phyloP scores from a whole-genome alignment of 2,888 invertebrate species.

The Sphinx pinastri region DNA sequence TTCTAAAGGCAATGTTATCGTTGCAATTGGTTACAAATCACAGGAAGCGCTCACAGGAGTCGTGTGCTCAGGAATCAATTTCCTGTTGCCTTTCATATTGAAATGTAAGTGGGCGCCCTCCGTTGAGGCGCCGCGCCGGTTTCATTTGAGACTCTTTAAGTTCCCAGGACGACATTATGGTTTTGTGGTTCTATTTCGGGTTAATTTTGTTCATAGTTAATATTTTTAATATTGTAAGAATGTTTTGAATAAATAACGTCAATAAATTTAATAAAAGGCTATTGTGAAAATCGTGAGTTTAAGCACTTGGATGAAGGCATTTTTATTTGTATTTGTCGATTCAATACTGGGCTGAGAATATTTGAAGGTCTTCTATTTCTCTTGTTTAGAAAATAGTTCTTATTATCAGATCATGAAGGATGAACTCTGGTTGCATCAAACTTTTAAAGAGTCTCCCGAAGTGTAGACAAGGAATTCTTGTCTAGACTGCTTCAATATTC shows the following conservation, averaged over 20 bases:
- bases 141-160: conserved; percentile 21
- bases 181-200: neutral
- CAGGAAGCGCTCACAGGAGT: conserved; percentile 67
- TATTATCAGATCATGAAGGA: too few relatives aligned
- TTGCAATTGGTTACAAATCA: conserved; percentile 71
- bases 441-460: too few relatives aligned
- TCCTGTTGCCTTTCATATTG: conserved; percentile 79
- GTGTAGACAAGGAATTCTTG: too few relatives aligned
- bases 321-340: too few relatives aligned
- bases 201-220: neutral
- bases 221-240: neutral
- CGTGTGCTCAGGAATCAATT: conserved; percentile 79
- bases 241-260: neutral
- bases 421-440: too few relatives aligned
- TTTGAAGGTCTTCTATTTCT: too few relatives aligned
- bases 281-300: too few relatives aligned
- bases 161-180: neutral
- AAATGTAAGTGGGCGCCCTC: conserved; percentile 65
- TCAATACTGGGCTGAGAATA: too few relatives aligned
- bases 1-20: conserved; percentile 46
- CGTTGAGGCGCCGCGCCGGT: conserved; percentile 41
- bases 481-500: too few relatives aligned
- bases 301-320: too few relatives aligned
- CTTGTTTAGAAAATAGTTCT: too few relatives aligned
- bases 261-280: too few relatives aligned